These are phyloP conservation scores for Eutolmus rufibarbis DNA, from an alignment of 2,888 invertebrate species.

Conservation along the genomic window DNA sequence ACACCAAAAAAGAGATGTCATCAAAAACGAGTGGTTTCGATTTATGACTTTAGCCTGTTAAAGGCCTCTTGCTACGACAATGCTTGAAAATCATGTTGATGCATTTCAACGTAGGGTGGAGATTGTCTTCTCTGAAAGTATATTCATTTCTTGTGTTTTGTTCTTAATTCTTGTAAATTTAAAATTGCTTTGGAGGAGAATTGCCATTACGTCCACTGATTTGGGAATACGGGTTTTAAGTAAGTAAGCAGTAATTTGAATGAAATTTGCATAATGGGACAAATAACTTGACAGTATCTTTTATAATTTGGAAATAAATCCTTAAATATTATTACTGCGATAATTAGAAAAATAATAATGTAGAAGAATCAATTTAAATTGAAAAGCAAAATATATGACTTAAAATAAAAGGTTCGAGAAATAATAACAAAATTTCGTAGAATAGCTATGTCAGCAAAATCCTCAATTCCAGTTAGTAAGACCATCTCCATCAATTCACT, in stretches of 20 bases:
- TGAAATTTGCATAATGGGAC: neutral
- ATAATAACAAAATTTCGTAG: too few relatives aligned
- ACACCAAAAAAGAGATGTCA: slow-evolving; percentile 8
- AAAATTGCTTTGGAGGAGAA: neutral
- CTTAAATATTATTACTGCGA: too few relatives aligned
- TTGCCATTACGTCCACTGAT: neutral
- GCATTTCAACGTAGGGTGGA: neutral
- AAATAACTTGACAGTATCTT: too few relatives aligned
- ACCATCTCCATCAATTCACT: too few relatives aligned
- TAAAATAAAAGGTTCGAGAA: too few relatives aligned
- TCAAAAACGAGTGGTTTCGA: slow-evolving; percentile 18
- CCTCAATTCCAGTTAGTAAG: too few relatives aligned
- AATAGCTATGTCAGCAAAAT: too few relatives aligned
- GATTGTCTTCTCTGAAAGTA: neutral
- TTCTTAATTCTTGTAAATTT: neutral
- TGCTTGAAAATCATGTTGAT: neutral
- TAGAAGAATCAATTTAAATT: too few relatives aligned
- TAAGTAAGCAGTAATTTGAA: neutral
- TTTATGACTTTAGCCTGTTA: neutral
- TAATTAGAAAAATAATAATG: too few relatives aligned
- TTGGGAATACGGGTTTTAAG: neutral
- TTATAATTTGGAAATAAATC: too few relatives aligned
- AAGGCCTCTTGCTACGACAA: neutral
- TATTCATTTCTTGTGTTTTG: neutral
- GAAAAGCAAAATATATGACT: too few relatives aligned